A percentile compares a stretch with the other conserved stretches of the same genome.
Conservation (phyloP, 2,113 vertebrate genomes). For the Brachirus orientalis region DNA sequence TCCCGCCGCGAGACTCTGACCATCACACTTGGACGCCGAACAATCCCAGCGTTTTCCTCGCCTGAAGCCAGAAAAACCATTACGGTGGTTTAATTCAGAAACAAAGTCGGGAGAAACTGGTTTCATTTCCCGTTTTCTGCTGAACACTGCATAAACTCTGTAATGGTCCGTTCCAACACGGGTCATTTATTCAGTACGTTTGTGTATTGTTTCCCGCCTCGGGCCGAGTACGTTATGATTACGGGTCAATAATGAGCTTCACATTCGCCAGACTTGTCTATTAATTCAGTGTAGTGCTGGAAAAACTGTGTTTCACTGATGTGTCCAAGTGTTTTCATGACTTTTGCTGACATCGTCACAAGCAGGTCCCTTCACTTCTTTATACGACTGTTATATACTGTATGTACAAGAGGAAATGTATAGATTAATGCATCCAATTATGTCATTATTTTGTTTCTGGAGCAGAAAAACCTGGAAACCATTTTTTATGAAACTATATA, state of each 20-base stretch:
- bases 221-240: conserved; percentile 1
- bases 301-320: neutral
- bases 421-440: no score
- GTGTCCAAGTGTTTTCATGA: neutral
- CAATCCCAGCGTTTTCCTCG: conserved; percentile 13
- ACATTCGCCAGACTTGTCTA: conserved; percentile 7
- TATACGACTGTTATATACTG: no score
- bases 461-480: no score
- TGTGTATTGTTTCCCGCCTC: conserved; percentile 5
- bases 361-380: neutral
- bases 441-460: no score
- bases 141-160: conserved; percentile 42
- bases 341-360: conserved; percentile 8
- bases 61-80: conserved; percentile 54
- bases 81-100: conserved; percentile 46
- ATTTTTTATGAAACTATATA: no score
- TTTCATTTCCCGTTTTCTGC: conserved; percentile 40
- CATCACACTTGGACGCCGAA: neutral
- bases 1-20: conserved; percentile 20
- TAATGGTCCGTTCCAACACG: conserved; percentile 23
- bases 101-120: conserved; percentile 15
- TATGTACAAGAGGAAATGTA: no score
- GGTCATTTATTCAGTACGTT: conserved; percentile 48
- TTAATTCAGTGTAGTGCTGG: neutral
- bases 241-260: conserved; percentile 26